Percentiles rank a stretch among this genome's conserved stretches.
phyloP scores from a whole-genome alignment of 1,140 invertebrate species.

The Chrysopa pallens region DNA sequence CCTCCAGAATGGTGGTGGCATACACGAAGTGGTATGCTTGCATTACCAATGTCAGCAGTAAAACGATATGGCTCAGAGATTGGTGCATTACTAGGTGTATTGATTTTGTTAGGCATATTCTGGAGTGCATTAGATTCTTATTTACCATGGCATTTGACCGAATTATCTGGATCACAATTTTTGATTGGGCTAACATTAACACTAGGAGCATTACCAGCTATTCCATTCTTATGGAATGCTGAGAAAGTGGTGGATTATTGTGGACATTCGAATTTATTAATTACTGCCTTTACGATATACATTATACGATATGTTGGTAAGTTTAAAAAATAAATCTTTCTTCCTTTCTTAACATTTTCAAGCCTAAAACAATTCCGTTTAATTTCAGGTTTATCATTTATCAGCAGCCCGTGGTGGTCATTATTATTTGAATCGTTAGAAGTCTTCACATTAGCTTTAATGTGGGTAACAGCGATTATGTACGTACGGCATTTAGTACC shows the following conservation, averaged over 20 bases:
- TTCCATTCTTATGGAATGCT: slow-evolving; percentile 56
- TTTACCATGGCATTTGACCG: slow-evolving; percentile 45
- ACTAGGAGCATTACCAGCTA: slow-evolving; percentile 40
- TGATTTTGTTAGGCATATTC: slow-evolving; percentile 50
- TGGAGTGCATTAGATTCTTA: slow-evolving; percentile 65
- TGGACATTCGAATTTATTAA: slow-evolving; percentile 68
- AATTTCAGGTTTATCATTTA: slow-evolving; percentile 36
- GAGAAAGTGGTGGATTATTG: slow-evolving; percentile 68
- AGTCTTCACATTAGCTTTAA: slow-evolving; percentile 60
- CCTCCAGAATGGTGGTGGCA: slow-evolving; percentile 72
- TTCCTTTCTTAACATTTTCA: too few species aligned
- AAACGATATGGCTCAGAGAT: slow-evolving; percentile 52
- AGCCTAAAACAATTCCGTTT: not conserved
- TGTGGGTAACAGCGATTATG: slow-evolving; percentile 67
- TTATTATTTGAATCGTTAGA: slow-evolving; percentile 57
- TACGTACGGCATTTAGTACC: slow-evolving; percentile 68
- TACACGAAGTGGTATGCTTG: slow-evolving; percentile 51
- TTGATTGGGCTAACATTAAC: slow-evolving; percentile 47
- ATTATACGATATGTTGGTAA: slow-evolving; percentile 50
- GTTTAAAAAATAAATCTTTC: slow-evolving; percentile 1
- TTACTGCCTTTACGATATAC: slow-evolving; percentile 60
- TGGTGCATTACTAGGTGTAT: slow-evolving; percentile 42
- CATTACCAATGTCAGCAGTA: slow-evolving; percentile 53
- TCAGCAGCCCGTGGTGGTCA: slow-evolving; percentile 42
- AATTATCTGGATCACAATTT: slow-evolving; percentile 33